A percentile compares a stretch with the other conserved stretches of the same genome.
phyloP scores from a whole-genome alignment of 2,113 vertebrate species.

The Danio rerio region GRCz12tu NC_133180.1:22128501-22129000 shows the following conservation, averaged over 20 bases:
- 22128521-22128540: slow-evolving; percentile 19
- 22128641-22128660: slow-evolving; percentile 17
- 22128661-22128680: slow-evolving; percentile 13
- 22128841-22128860: slow-evolving; percentile 40
- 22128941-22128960: slow-evolving; percentile 29
- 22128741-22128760: slow-evolving; percentile 34
- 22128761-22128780: background rate
- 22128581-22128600: slow-evolving; percentile 13
- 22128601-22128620: background rate
- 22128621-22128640: slow-evolving; percentile 35
- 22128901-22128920: slow-evolving; percentile 4
- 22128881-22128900: background rate
- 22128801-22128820: slow-evolving; percentile 46
- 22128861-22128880: slow-evolving; percentile 22
- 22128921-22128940: slow-evolving; percentile 25
- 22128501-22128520: slow-evolving; percentile 36
- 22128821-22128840: slow-evolving; percentile 37
- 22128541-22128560: background rate
- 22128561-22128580: slow-evolving; percentile 29
- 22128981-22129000: background rate
- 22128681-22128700: background rate
- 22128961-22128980: slow-evolving; percentile 25
- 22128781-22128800: slow-evolving; percentile 1
- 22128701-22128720: background rate
- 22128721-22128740: slow-evolving; percentile 9